phyloP scores from a whole-genome alignment of 2,797 vertebrate genomes.

The Enteromius mattozi region DNA sequence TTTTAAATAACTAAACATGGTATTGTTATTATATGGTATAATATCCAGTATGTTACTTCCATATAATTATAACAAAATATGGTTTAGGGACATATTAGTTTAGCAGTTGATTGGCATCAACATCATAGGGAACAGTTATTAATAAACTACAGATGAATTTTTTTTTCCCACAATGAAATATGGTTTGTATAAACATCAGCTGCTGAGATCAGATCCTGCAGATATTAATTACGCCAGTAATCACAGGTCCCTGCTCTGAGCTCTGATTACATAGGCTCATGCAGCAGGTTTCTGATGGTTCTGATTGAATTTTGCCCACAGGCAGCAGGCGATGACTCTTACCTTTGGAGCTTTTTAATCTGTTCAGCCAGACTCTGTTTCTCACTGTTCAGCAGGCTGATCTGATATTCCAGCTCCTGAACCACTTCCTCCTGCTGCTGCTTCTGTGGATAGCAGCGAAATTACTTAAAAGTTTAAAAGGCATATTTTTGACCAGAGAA shows the following conservation, averaged over 20 bases:
- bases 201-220: neutral
- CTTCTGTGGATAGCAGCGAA: neutral
- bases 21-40: neutral
- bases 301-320: neutral
- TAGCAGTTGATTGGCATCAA: neutral
- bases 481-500: neutral
- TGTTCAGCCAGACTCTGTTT: constrained; percentile 92
- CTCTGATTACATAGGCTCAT: neutral
- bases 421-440: constrained; percentile 86
- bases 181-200: neutral
- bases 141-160: neutral
- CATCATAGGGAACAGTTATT: neutral
- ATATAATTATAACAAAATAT: neutral
- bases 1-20: neutral
- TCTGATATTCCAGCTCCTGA: constrained; percentile 95
- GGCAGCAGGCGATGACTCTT: constrained; percentile 32
- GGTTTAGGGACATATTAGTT: neutral
- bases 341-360: constrained; percentile 96
- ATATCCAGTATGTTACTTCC: neutral
- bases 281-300: neutral
- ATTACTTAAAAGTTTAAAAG: neutral
- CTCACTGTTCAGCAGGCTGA: constrained; percentile 90
- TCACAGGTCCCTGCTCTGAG: constrained; percentile 14
- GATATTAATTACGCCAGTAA: constrained; percentile 23
- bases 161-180: neutral